These are phyloP conservation scores for Cephus rjabovi DNA, from an alignment of 2,888 invertebrate genomes.

Conservation along the genomic window DNA sequence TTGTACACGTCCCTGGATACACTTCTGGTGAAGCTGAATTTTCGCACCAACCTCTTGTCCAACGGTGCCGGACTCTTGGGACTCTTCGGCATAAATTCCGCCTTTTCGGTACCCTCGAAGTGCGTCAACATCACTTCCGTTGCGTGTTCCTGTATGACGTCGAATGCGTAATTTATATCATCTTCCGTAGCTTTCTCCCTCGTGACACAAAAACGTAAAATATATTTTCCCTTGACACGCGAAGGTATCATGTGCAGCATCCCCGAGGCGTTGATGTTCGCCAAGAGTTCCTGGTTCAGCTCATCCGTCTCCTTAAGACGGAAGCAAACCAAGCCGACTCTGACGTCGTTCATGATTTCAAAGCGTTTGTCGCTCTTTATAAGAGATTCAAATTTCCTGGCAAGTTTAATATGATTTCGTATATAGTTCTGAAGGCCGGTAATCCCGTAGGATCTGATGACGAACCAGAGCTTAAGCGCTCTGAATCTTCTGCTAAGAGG, in stretches of 20 bases:
- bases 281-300: conserved; percentile 80
- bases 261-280: conserved; percentile 84
- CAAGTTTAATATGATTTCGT: conserved; percentile 82
- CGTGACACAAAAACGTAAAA: conserved; percentile 84
- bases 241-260: conserved; percentile 90
- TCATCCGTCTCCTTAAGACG: conserved; percentile 78
- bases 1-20: conserved; percentile 70
- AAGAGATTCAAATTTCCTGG: conserved; percentile 78
- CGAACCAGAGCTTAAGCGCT: conserved; percentile 90
- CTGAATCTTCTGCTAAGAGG: conserved; percentile 87
- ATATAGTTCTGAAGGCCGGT: conserved; percentile 86
- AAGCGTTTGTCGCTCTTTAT: conserved; percentile 79
- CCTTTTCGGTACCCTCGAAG: conserved; percentile 59
- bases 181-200: conserved; percentile 81
- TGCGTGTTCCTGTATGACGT: conserved; percentile 73
- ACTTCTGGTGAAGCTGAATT: conserved; percentile 72
- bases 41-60: conserved; percentile 69
- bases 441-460: conserved; percentile 83
- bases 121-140: conserved; percentile 69
- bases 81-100: conserved; percentile 62
- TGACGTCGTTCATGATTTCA: conserved; percentile 82
- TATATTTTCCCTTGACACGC: conserved; percentile 79
- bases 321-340: conserved; percentile 83
- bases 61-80: conserved; percentile 67
- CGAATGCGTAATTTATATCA: conserved; percentile 78